phyloP scores from a whole-genome alignment of 2,797 vertebrate species.

The Pagetopsis macropterus region DNA sequence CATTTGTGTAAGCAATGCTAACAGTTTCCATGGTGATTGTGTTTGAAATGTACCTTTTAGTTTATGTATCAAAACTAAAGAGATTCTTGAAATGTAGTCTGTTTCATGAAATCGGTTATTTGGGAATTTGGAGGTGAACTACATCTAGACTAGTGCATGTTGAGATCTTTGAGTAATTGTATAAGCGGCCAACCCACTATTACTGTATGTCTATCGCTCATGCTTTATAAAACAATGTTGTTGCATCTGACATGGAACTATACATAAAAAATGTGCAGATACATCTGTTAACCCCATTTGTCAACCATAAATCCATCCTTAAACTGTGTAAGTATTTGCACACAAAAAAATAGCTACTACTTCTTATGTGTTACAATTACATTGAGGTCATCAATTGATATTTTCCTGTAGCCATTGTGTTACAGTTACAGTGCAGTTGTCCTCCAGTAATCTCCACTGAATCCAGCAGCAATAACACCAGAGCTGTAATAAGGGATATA shows the following conservation, averaged over 20 bases:
- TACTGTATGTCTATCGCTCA: not conserved
- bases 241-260: not conserved
- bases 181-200: not conserved
- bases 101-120: slow-evolving; percentile 27
- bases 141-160: not conserved
- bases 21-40: slow-evolving; percentile 43
- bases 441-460: not conserved
- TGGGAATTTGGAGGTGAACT: slow-evolving; percentile 1
- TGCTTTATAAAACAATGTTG: not conserved
- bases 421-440: slow-evolving; percentile 18
- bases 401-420: slow-evolving; percentile 14
- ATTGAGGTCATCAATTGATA: not conserved
- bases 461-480: slow-evolving; percentile 8
- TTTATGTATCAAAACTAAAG: slow-evolving; percentile 28
- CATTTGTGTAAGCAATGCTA: slow-evolving; percentile 16
- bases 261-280: not conserved
- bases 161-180: not conserved
- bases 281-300: not conserved
- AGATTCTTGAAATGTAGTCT: not conserved
- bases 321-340: not conserved
- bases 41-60: slow-evolving; percentile 20
- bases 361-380: slow-evolving; percentile 2
- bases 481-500: slow-evolving; percentile 18
- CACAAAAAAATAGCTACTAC: not conserved
- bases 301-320: not conserved